Base-by-base conservation (phyloP, 2,888 invertebrate species). In the Cryptus viduatorius region DNA sequence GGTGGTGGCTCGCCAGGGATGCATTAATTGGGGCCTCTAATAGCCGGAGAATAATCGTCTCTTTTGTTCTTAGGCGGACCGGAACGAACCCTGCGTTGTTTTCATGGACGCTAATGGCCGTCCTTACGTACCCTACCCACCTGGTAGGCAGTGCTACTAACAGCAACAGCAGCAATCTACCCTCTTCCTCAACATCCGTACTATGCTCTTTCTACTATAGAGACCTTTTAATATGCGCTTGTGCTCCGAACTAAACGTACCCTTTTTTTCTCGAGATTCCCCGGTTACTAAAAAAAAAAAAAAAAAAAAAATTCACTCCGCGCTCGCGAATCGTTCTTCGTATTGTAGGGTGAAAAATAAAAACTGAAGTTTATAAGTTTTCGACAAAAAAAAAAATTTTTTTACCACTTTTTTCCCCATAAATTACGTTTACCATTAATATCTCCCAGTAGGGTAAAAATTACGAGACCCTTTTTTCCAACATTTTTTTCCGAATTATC, bases 61-160 rank as follows among this genome's bases (percentile, higher is more conserved):
- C 77, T 73, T 84, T 86, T 81, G 82, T 84, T 81, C 65, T 31
- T 42, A 68, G n/a, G 53, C 61, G 50, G 67, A 73, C 46, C 42
- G 48, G 68, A 79, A 64, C 79, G 76, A 85, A 80, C 84, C 65
- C 77, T 84, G 87, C 87, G 86, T 89, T 88, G 86, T 87, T 88
- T 88, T 86, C 80, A 82, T 65, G 77, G 67, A 67, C 86, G 85
- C 86, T 90, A 89, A 90, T 89, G 87, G 83, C 81, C 81, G 61
- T 83, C 83, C 82, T 89, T 86, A 37, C 37, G 89, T 87, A 84
- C 85, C 81, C 29, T 50, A 72, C 61, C 79, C 72, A 59, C 78
- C 56, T 68, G 12, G 53, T 56, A 79, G 73, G 84, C 82, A 82
- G 85, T 76, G 86, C 85, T 84, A 87, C 83, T 87, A 86, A 86